Evolutionary conservation across 2,113 vertebrate species (phyloP).

Genomic region (Prionailurus viverrinus): DNA sequence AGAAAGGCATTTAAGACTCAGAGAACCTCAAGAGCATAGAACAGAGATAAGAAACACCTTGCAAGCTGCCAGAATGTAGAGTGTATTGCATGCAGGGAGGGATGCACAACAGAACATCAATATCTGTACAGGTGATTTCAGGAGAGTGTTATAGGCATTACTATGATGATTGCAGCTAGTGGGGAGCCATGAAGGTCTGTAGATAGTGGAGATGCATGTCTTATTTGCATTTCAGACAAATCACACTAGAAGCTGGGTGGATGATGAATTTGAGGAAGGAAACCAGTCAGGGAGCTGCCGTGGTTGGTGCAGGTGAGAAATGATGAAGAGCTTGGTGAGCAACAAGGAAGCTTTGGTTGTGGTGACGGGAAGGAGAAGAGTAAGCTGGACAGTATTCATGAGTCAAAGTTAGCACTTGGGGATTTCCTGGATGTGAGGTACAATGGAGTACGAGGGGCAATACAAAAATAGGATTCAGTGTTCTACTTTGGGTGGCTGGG

Average conservation of each 20-base stretch:
- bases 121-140: not conserved
- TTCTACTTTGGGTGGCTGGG: not conserved
- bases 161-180: not conserved
- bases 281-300: not conserved
- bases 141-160: not conserved
- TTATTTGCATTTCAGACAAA: constrained; percentile 15
- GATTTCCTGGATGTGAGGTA: not conserved
- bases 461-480: not conserved
- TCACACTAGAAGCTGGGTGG: not conserved
- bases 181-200: not conserved
- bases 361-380: not conserved
- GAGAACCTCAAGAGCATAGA: not conserved
- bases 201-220: not conserved
- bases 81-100: not conserved
- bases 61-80: not conserved
- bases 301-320: not conserved
- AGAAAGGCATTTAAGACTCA: not conserved
- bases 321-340: not conserved
- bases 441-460: not conserved
- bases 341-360: not conserved
- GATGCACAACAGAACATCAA: not conserved
- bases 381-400: not conserved
- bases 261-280: not conserved
- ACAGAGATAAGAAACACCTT: not conserved
- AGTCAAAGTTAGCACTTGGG: not conserved